phyloP scores from a whole-genome alignment of 2,113 vertebrate species.

The Bubo blakistoni region DNA sequence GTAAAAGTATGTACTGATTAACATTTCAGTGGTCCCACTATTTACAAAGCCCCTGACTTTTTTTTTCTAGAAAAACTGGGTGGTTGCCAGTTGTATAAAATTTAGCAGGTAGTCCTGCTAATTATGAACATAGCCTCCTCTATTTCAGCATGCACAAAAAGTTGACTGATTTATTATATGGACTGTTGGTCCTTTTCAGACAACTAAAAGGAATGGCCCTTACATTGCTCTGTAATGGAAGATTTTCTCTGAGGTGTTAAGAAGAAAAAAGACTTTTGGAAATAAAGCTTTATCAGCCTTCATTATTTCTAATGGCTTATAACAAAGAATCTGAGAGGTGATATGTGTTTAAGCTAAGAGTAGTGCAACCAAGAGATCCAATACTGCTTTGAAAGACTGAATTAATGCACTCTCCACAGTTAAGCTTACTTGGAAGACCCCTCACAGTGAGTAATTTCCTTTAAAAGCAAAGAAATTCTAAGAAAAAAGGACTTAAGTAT shows the following conservation, averaged over 20 bases:
- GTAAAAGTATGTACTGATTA: not conserved
- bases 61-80: not conserved
- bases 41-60: not conserved
- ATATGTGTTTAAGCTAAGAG: not conserved
- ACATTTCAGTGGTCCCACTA: not conserved
- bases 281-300: slow-evolving; percentile 39
- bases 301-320: slow-evolving; percentile 52
- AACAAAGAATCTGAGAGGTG: slow-evolving; percentile 39
- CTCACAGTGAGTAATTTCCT: not conserved
- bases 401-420: not conserved
- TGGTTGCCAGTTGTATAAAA: not conserved
- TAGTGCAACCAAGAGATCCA: slow-evolving; percentile 2
- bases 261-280: slow-evolving; percentile 14
- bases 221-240: slow-evolving; percentile 9
- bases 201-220: not conserved
- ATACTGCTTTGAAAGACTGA: slow-evolving; percentile 52
- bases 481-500: not conserved
- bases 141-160: not conserved
- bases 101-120: not conserved
- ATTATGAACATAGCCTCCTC: not conserved
- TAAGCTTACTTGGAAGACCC: not conserved
- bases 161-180: not conserved
- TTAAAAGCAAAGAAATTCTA: not conserved
- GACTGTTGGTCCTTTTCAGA: slow-evolving; percentile 16
- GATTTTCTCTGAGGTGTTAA: slow-evolving; percentile 11